These are phyloP conservation scores for Chrysocyon brachyurus DNA, from an alignment of 2,797 vertebrate genomes.

Conservation along the genomic window DNA sequence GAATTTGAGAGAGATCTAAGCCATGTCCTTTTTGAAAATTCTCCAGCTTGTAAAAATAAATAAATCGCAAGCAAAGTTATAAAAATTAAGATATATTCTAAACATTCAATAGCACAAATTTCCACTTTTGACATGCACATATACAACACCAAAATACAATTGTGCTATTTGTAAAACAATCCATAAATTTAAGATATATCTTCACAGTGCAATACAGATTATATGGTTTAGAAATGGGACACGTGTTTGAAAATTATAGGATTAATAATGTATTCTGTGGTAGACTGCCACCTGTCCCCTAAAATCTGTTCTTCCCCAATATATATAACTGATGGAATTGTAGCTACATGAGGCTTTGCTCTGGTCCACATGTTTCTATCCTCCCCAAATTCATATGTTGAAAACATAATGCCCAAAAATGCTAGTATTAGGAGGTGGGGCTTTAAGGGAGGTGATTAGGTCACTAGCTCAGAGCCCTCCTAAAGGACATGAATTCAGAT, in stretches of 20 bases:
- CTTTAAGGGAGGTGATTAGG: neutral
- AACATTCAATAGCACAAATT: neutral
- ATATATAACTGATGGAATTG: neutral
- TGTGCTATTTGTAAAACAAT: neutral
- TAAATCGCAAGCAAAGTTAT: neutral
- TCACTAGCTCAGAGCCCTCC: neutral
- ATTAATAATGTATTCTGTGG: neutral
- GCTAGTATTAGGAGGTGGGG: neutral
- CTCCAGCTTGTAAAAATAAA: neutral
- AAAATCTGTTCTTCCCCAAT: neutral
- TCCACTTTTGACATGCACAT: neutral
- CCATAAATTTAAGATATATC: neutral
- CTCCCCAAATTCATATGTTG: neutral
- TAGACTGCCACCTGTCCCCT: neutral
- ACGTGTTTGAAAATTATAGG: neutral
- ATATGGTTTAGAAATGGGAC: neutral
- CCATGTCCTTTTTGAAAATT: neutral
- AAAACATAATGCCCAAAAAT: neutral
- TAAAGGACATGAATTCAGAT: slow-evolving; percentile 5
- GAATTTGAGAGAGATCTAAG: neutral
- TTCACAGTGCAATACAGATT: neutral
- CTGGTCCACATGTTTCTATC: neutral
- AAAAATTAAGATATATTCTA: slow-evolving; percentile 12
- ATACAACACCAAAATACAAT: neutral
- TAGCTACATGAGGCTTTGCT: neutral